Conservation (phyloP, 1,140 invertebrate species). For the Monomorium pharaonis region DNA sequence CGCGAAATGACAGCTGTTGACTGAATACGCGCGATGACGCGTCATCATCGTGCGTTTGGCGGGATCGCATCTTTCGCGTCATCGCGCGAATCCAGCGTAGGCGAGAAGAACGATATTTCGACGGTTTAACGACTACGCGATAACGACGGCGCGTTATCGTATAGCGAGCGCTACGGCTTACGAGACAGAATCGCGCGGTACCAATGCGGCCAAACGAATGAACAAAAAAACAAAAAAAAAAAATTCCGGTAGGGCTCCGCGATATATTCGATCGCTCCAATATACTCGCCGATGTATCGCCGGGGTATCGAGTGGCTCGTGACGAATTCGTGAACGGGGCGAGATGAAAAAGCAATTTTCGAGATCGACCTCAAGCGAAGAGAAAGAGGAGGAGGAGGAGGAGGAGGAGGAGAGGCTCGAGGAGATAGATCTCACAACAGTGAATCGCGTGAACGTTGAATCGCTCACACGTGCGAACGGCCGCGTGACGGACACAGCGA, state of each 20-base stretch:
- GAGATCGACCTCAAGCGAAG: slow-evolving; percentile 55
- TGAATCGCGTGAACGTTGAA: slow-evolving; percentile 52
- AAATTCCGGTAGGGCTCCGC: not conserved
- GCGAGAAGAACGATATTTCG: slow-evolving; percentile 1
- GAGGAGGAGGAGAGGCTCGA: not conserved
- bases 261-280: slow-evolving; percentile 26
- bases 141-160: not conserved
- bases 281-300: slow-evolving; percentile 21
- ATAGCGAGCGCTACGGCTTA: too few species aligned
- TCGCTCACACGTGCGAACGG: slow-evolving; percentile 60
- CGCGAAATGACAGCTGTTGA: slow-evolving; percentile 51
- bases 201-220: not conserved
- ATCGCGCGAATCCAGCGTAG: not conserved
- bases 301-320: slow-evolving; percentile 63
- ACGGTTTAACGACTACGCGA: not conserved
- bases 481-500: slow-evolving; percentile 38
- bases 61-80: slow-evolving; percentile 34
- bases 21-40: slow-evolving; percentile 42
- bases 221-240: slow-evolving; percentile 7
- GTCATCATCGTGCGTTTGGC: slow-evolving; percentile 30
- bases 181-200: slow-evolving; percentile 38
- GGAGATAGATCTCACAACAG: slow-evolving; percentile 37
- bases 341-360: slow-evolving; percentile 78
- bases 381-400: not conserved
- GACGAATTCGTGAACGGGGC: slow-evolving; percentile 74